Evolutionary conservation across 2,888 invertebrate genomes (phyloP), one percentile per base, ranked within the genome.

Genomic region (Agrilus cyanescens): DNA sequence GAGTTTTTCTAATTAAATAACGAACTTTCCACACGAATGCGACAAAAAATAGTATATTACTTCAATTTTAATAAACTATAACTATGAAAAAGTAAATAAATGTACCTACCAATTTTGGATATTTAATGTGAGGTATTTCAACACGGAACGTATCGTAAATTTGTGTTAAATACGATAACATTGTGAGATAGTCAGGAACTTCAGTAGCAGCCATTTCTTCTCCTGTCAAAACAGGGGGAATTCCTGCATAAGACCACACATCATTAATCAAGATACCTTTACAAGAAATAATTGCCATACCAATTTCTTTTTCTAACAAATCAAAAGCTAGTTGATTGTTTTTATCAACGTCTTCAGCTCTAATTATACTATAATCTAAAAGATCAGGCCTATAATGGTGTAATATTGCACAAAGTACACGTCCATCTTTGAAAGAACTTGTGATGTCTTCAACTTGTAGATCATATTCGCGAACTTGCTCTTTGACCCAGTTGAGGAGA

Each of bases 91-190:
- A n/a, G n/a, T n/a, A n/a, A 37, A 18, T 34, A 32, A 42, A 37
- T 40, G 40, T 37, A 65, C 70, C 69, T 66, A 78, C 79, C 70
- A 82, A 67, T 71, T 81, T 82, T 4, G 80, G 78, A 65, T 82
- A 81, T 59, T 81, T 82, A 45, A 83, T 75, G 56, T 83, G 80
- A 5, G 93, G 91, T 56, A 91, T 87, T 67, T 94, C 91, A 36
- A 91, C 88, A 55, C 89, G 82, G 71, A 95, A 94, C 41, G 82
- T 80, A 62, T 86, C 82, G 67, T 93, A 93, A 48, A 95, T 82
- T 64, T 90, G 85, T 38, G 85, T 80, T 47, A 95, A 71, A 63
- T 94, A 95, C 40, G 85, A 80, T 13, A 90, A 78, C 68, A 89
- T 76, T 32, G 80, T 76, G 37, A 80, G 67, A 50, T 79, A 79